phyloP scores from a whole-genome alignment of 2,797 vertebrate genomes.

The Esox lucius region DNA sequence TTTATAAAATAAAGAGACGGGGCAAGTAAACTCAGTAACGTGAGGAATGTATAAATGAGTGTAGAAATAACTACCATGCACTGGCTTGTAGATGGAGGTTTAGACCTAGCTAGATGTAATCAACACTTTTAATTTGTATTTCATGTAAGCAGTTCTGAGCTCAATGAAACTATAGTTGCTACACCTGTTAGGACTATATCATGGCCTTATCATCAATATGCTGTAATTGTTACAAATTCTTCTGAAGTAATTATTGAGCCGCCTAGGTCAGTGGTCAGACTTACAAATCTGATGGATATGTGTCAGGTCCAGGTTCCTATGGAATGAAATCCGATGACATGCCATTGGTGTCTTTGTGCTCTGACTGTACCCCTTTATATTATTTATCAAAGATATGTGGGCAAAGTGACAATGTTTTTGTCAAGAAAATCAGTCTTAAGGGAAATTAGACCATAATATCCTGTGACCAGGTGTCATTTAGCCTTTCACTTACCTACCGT shows the following conservation, averaged over 20 bases:
- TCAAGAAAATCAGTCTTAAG: conserved; percentile 46
- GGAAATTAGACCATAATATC: conserved; percentile 52
- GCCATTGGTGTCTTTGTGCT: conserved; percentile 58
- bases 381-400: conserved; percentile 63
- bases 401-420: conserved; percentile 44
- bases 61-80: not conserved
- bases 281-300: conserved; percentile 62
- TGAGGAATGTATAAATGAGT: too few species aligned
- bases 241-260: conserved; percentile 25
- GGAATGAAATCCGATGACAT: conserved; percentile 44
- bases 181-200: not conserved
- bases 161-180: conserved; percentile 26
- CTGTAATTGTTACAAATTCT: not conserved
- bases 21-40: not conserved
- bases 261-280: conserved; percentile 45
- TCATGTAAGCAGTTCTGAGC: conserved; percentile 18
- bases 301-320: conserved; percentile 44
- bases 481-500: not conserved
- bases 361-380: conserved; percentile 27
- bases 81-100: not conserved
- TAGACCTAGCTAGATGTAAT: not conserved
- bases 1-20: not conserved
- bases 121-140: not conserved
- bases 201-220: conserved; percentile 8
- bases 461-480: conserved; percentile 41